These are phyloP conservation scores for Tolmerus cingulatus DNA, from an alignment of 2,888 invertebrate species.

Conservation along the genomic window DNA sequence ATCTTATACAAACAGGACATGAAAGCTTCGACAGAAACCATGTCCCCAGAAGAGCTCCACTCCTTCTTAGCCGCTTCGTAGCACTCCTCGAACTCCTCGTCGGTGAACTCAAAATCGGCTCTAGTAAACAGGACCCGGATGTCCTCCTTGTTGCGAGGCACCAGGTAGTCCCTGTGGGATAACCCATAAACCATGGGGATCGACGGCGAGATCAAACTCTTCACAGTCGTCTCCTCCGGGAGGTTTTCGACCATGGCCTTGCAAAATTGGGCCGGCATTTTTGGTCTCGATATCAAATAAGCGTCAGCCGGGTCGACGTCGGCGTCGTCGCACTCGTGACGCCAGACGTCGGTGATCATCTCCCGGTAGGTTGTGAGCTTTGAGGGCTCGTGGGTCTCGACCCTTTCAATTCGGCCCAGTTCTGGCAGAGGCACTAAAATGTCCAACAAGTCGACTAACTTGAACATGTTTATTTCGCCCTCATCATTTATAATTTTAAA, in stretches of 20 bases:
- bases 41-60: not conserved
- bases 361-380: not conserved
- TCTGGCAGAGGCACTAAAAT: not conserved
- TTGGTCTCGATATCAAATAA: not conserved
- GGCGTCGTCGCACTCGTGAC: not conserved
- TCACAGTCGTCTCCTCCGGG: not conserved
- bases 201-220: not conserved
- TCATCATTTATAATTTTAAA: not conserved
- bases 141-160: not conserved
- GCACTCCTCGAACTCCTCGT: not conserved
- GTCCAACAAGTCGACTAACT: not conserved
- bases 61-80: not conserved
- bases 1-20: not conserved
- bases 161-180: constrained; percentile 9
- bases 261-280: not conserved
- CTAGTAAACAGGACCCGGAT: not conserved
- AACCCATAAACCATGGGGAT: not conserved
- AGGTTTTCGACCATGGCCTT: not conserved
- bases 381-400: not conserved
- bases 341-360: not conserved
- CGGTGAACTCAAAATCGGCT: not conserved
- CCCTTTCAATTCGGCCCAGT: not conserved
- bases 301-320: not conserved
- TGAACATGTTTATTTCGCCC: not conserved
- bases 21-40: constrained; percentile 8